Evolutionary conservation across 2,888 invertebrate genomes (phyloP), one percentile per base, ranked within the genome.

Genomic region (Campopleginae sp.): DNA sequence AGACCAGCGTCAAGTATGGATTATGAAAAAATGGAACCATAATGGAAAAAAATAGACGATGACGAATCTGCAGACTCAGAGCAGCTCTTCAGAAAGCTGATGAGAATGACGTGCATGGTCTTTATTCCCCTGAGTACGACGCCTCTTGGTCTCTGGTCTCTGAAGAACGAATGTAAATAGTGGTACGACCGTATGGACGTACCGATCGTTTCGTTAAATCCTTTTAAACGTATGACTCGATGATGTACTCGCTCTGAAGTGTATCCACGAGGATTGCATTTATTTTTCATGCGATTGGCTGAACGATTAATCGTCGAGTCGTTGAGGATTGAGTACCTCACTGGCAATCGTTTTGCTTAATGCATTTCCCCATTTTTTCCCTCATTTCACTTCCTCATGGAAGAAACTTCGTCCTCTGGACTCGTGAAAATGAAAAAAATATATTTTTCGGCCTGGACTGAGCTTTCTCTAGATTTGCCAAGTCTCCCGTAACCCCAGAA

Each of bases 51-150:
- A 68, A 19, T 76, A 75, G 46, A 71, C 70, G 81, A 72, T 84
- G 86, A 86, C 86, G 84, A 86, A 86, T 86, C 74, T 84, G 46
- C 63, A 72, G 44, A 44, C 84, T 70, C 71, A 61, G 42, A 84
- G 65, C 76, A 61, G 14, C 44, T 58, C 33, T 14, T 4, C 23
- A 23, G 7, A 19, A 19, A 19, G 42, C 66, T 5, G 33, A 63
- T 63, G 33, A 63, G 31, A 14, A 17, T 42, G 42, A 19, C 19
- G n/a, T 58, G 23, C 58, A 23, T 5, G 38, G 42, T 66, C 66
- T 19, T 23, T n/a, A n/a, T n/a, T 66, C 42, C 19, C 19, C 14
- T 23, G 38, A 23, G 19, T 44, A 38, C 3, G 38, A 10, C 10
- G 10, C 19, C 63, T 38, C 66, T 23, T 12, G 42, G 14, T 31